A percentile compares a stretch with the other conserved stretches of the same genome.
Conservation (phyloP, 1,140 invertebrate species). For the Aphaenogaster floridana region DNA sequence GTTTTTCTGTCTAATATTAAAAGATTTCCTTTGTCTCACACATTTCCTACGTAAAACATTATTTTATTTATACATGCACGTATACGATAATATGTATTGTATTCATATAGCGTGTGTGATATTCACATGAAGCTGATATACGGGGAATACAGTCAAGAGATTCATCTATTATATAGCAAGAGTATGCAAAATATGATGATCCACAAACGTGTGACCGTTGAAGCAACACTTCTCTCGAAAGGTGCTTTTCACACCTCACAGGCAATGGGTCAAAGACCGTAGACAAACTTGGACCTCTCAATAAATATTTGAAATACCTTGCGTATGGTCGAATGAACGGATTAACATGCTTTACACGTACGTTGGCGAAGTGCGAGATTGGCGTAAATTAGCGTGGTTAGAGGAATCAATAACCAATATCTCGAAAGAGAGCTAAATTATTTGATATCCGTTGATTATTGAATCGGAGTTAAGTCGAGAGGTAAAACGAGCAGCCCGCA, state of each 20-base stretch:
- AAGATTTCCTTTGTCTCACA: background rate
- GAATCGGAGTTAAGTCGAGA: slow-evolving; percentile 32
- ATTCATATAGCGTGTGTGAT: slow-evolving; percentile 38
- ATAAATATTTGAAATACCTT: slow-evolving; percentile 6
- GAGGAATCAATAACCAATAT: background rate
- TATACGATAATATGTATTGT: background rate
- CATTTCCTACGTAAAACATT: background rate
- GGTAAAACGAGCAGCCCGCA: slow-evolving; percentile 35
- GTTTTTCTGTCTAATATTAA: background rate
- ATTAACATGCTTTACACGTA: slow-evolving; percentile 1
- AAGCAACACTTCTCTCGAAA: background rate
- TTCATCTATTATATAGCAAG: background rate
- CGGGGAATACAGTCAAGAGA: background rate
- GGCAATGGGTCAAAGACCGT: background rate
- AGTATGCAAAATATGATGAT: background rate
- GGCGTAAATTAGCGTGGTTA: background rate
- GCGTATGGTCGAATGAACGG: slow-evolving; percentile 1
- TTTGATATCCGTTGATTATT: slow-evolving; percentile 36
- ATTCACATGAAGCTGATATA: slow-evolving; percentile 44
- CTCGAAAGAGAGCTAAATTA: slow-evolving; percentile 9
- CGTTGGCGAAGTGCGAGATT: background rate
- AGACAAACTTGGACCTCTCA: background rate
- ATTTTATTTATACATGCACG: background rate
- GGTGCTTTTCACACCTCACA: slow-evolving; percentile 34
- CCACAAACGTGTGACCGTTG: background rate